Percentiles rank a stretch among this genome's conserved stretches.
Evolutionary conservation across 2,797 vertebrate species (phyloP).

Genomic region (Acanthornis magna): DNA sequence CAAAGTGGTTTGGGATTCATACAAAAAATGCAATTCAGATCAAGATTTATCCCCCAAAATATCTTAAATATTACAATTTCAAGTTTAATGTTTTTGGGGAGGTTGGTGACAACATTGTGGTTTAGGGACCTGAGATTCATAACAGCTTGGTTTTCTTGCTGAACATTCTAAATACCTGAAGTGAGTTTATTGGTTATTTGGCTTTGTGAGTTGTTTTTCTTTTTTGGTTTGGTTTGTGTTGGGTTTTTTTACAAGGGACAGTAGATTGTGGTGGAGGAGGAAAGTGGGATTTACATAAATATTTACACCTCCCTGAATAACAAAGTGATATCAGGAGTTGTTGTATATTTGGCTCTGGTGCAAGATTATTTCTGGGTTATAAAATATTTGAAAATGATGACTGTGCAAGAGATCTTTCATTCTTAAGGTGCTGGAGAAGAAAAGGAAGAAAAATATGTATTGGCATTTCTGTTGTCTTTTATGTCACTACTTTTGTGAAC

Average conservation of each 20-base stretch:
- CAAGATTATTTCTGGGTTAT: slow-evolving; percentile 41
- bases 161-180: neutral
- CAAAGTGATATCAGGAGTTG: neutral
- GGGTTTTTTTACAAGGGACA: neutral
- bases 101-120: slow-evolving; percentile 25
- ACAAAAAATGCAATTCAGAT: slow-evolving; percentile 31
- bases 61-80: slow-evolving; percentile 8
- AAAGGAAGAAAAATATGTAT: slow-evolving; percentile 64
- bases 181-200: neutral
- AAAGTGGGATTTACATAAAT: slow-evolving; percentile 2
- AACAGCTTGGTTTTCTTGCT: slow-evolving; percentile 15
- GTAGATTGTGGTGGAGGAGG: neutral
- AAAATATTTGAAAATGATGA: slow-evolving; percentile 42
- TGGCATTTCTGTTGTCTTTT: slow-evolving; percentile 74
- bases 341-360: slow-evolving; percentile 52
- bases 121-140: neutral
- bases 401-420: slow-evolving; percentile 16
- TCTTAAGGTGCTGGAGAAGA: slow-evolving; percentile 56
- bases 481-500: slow-evolving; percentile 78
- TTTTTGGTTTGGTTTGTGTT: neutral
- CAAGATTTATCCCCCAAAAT: slow-evolving; percentile 25
- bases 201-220: neutral
- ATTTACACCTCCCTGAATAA: neutral
- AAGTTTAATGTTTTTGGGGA: slow-evolving; percentile 22
- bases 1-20: slow-evolving; percentile 40